phyloP scores from a whole-genome alignment of 1,140 invertebrate species.

The Bombyx mandarina region DNA sequence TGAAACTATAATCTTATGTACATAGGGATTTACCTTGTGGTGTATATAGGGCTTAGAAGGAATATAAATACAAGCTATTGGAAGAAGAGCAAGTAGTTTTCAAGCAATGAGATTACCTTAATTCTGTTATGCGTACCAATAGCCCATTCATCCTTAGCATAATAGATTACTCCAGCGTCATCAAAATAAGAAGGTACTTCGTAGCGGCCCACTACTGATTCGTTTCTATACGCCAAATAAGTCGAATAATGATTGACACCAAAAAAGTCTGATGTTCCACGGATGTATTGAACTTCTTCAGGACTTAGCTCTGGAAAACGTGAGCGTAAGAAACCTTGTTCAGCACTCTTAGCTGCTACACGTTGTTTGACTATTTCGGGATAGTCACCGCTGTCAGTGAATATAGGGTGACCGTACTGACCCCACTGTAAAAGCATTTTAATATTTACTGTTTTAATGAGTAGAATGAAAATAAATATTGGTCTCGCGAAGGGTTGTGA shows the following conservation, averaged over 20 bases:
- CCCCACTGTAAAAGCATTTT: slow-evolving; percentile 42
- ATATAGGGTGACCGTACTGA: slow-evolving; percentile 69
- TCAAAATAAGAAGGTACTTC: slow-evolving; percentile 10
- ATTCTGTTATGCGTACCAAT: background rate
- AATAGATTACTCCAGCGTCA: slow-evolving; percentile 6
- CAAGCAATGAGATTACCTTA: background rate
- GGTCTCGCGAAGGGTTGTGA: no score
- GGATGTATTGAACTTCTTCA: slow-evolving; percentile 15
- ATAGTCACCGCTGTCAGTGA: slow-evolving; percentile 65
- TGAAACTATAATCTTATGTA: no score
- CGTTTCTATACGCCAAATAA: slow-evolving; percentile 13
- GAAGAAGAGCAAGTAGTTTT: no score
- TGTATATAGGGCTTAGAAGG: no score
- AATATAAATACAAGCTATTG: no score
- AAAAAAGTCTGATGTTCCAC: slow-evolving; percentile 68
- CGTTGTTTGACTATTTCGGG: slow-evolving; percentile 63
- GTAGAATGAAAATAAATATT: background rate
- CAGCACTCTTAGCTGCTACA: slow-evolving; percentile 54
- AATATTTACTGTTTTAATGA: background rate
- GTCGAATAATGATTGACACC: slow-evolving; percentile 72
- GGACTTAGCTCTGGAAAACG: slow-evolving; percentile 36
- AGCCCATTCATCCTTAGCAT: slow-evolving; percentile 8
- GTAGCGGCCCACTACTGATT: slow-evolving; percentile 4
- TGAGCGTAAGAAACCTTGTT: slow-evolving; percentile 36
- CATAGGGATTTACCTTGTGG: no score